A percentile compares a stretch with the other conserved stretches of the same genome.
phyloP scores from a whole-genome alignment of 2,797 vertebrate species.

The Gadopsis bispinosus region DNA sequence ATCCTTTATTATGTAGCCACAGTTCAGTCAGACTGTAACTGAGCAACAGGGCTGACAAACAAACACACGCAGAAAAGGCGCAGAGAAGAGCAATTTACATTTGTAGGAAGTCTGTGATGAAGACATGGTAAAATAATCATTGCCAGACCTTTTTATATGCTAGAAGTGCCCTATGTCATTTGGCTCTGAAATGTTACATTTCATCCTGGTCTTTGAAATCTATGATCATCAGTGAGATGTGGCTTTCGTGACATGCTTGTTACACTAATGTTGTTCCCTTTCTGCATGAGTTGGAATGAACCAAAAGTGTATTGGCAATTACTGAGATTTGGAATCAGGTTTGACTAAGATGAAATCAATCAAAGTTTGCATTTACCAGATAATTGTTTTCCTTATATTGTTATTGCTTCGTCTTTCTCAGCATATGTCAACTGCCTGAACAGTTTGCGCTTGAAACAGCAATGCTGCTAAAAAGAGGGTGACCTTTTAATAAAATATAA shows the following conservation, averaged over 20 bases:
- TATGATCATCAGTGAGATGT: conserved; percentile 17
- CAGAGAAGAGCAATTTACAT: background rate
- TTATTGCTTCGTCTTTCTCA: conserved; percentile 32
- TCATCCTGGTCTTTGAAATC: conserved; percentile 4
- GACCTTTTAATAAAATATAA: conserved; percentile 70
- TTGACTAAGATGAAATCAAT: conserved; percentile 42
- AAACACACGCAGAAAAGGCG: background rate
- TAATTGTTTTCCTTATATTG: conserved; percentile 38
- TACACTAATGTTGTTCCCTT: conserved; percentile 16
- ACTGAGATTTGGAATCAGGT: conserved; percentile 24
- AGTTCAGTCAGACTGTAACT: background rate
- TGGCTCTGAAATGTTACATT: conserved; percentile 1
- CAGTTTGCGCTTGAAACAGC: conserved; percentile 40
- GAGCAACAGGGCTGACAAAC: background rate
- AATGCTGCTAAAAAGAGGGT: conserved; percentile 50
- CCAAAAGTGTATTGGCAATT: background rate
- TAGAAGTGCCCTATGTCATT: conserved; percentile 5
- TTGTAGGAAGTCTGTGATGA: background rate
- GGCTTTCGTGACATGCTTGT: background rate
- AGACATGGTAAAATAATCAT: background rate
- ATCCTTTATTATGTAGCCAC: background rate
- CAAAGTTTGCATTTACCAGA: conserved; percentile 17
- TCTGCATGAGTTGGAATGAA: conserved; percentile 18
- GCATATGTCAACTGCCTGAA: conserved; percentile 48
- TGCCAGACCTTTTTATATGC: background rate